Conservation (phyloP, 2,797 vertebrate species). For the Neosalanx taihuensis region DNA sequence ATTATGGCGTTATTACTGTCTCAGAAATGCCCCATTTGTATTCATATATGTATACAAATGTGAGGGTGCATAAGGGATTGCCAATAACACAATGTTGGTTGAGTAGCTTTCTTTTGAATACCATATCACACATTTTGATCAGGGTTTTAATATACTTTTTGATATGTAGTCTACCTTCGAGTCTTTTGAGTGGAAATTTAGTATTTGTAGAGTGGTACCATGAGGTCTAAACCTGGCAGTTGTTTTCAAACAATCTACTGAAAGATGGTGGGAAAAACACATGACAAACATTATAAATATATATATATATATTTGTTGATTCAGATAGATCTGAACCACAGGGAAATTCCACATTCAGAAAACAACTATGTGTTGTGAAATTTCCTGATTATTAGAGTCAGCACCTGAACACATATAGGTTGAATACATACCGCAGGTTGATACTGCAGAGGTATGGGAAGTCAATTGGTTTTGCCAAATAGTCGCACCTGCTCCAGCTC, state of each 20-base stretch:
- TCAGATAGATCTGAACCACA: slow-evolving; percentile 5
- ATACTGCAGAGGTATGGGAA: not conserved
- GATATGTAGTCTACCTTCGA: not conserved
- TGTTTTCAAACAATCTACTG: slow-evolving; percentile 9
- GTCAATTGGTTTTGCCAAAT: not conserved
- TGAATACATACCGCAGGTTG: not conserved
- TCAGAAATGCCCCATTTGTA: not conserved
- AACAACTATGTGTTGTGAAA: slow-evolving; percentile 6
- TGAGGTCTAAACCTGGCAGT: not conserved
- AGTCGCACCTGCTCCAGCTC: not conserved
- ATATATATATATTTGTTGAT: not conserved
- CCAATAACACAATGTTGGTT: not conserved
- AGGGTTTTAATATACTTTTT: slow-evolving; percentile 13
- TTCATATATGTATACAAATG: not conserved
- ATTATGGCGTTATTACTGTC: slow-evolving; percentile 32
- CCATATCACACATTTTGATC: not conserved
- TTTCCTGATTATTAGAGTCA: slow-evolving; percentile 6
- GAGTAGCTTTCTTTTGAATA: not conserved
- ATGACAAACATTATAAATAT: not conserved
- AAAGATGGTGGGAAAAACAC: not conserved
- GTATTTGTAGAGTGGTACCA: not conserved
- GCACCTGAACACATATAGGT: not conserved
- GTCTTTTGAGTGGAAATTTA: slow-evolving; percentile 3
- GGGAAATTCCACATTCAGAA: slow-evolving; percentile 2
- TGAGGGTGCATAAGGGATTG: not conserved